phyloP scores from a whole-genome alignment of 2,113 vertebrate species.

The Oncorhynchus tshawytscha region DNA sequence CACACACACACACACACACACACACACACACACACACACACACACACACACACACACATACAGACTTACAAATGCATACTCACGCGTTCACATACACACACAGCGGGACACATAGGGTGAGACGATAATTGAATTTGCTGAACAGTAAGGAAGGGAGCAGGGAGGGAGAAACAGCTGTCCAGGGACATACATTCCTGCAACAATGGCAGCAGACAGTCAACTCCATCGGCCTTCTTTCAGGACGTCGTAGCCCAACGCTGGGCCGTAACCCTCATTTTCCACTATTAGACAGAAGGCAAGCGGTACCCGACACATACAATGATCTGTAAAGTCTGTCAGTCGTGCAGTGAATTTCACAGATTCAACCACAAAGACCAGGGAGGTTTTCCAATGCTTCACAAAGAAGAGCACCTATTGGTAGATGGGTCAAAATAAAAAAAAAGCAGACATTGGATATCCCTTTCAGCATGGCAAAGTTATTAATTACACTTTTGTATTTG shows the following conservation, averaged over 20 bases:
- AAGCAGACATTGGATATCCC: too few species aligned
- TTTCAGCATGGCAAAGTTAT: too few species aligned
- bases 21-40: neutral
- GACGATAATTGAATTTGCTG: conserved; percentile 58
- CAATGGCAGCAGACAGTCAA: conserved; percentile 37
- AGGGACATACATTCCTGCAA: conserved; percentile 37
- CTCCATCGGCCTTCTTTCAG: conserved; percentile 45
- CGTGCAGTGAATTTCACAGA: too few species aligned
- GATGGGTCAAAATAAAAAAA: too few species aligned
- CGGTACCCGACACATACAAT: neutral
- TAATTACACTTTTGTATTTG: too few species aligned
- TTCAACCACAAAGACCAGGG: too few species aligned
- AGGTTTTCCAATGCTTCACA: too few species aligned
- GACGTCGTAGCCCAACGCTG: conserved; percentile 32
- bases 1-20: neutral
- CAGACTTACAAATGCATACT: too few species aligned
- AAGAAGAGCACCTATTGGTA: too few species aligned
- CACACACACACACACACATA: neutral
- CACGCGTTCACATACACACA: neutral
- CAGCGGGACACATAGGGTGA: conserved; percentile 34
- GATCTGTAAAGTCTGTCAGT: too few species aligned
- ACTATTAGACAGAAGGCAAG: conserved; percentile 54
- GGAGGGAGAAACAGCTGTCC: conserved; percentile 28
- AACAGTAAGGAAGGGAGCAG: conserved; percentile 24
- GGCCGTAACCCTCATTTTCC: conserved; percentile 50